phyloP scores from a whole-genome alignment of 2,888 invertebrate genomes.

The Chloroclysta siterata region DNA sequence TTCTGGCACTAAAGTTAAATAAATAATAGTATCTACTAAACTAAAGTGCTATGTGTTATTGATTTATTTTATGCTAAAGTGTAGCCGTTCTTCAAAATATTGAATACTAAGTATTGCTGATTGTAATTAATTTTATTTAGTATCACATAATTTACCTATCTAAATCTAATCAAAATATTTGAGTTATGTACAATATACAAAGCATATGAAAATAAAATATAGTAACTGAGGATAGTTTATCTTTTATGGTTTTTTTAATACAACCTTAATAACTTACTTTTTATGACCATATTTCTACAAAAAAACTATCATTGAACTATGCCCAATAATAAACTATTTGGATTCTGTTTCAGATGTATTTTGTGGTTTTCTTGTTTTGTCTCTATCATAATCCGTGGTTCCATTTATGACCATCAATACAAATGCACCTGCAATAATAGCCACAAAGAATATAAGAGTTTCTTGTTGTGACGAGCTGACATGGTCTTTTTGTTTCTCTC shows the following conservation, averaged over 20 bases:
- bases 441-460: conserved; percentile 52
- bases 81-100: too few species aligned
- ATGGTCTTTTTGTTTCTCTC: conserved; percentile 43
- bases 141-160: conserved; percentile 49
- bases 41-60: too few species aligned
- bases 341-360: conserved; percentile 1
- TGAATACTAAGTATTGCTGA: background rate
- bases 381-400: conserved; percentile 61
- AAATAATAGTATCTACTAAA: too few species aligned
- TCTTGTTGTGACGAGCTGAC: conserved; percentile 56
- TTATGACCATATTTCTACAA: background rate
- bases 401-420: conserved; percentile 56
- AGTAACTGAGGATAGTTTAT: conserved; percentile 27
- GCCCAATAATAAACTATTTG: background rate
- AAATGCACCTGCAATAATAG: conserved; percentile 55
- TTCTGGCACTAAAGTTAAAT: too few species aligned
- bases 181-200: conserved; percentile 66
- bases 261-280: conserved; percentile 20
- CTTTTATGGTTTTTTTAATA: conserved; percentile 24
- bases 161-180: conserved; percentile 44
- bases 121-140: conserved; percentile 41
- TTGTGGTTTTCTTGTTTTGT: conserved; percentile 35
- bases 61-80: too few species aligned
- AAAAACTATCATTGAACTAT: background rate
- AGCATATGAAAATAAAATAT: conserved; percentile 41